Conservation (phyloP, 2,113 vertebrate genomes). For the Pithys albifrons region DNA sequence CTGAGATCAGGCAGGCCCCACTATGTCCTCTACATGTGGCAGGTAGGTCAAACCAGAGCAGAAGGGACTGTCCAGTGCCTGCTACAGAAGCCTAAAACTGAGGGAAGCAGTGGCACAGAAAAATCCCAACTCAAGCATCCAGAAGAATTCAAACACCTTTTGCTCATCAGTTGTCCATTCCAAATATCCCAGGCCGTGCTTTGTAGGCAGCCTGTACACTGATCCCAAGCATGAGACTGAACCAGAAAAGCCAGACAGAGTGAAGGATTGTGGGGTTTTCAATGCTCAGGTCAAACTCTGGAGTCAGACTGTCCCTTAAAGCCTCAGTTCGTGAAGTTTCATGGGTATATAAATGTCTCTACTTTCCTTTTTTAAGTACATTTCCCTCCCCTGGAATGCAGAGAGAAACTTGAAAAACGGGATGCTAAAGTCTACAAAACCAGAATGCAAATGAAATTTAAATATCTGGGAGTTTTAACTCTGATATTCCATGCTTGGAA, state of each 20-base stretch:
- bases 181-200: background rate
- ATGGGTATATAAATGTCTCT: background rate
- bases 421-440: background rate
- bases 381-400: background rate
- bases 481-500: background rate
- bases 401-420: background rate
- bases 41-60: slow-evolving; percentile 71
- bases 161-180: background rate
- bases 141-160: background rate
- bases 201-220: background rate
- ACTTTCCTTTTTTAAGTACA: background rate
- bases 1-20: slow-evolving; percentile 73
- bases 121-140: background rate
- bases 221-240: background rate
- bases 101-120: background rate
- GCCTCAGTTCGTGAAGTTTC: background rate
- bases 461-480: background rate
- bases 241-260: background rate
- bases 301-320: background rate
- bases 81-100: background rate
- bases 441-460: background rate
- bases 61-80: background rate
- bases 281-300: background rate
- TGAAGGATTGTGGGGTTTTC: background rate
- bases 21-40: slow-evolving; percentile 91